phyloP scores from a whole-genome alignment of 1,140 invertebrate species.

The Brachionus angularis region DNA sequence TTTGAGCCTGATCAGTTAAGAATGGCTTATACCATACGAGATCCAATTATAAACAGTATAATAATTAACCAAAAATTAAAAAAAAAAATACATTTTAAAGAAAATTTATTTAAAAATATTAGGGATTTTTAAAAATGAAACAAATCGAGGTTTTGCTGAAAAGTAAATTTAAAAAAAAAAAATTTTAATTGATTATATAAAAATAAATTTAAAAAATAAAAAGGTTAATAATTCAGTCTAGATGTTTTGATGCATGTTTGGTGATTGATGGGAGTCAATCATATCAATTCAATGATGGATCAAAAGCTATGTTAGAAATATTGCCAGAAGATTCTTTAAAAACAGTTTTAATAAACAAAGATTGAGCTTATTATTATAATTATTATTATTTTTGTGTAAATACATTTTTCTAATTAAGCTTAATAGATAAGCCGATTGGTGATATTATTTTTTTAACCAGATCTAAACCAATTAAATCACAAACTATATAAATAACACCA shows the following conservation, averaged over 20 bases:
- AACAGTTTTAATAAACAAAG: slow-evolving; percentile 64
- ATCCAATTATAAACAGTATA: slow-evolving; percentile 67
- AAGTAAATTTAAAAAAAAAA: slow-evolving; percentile 50
- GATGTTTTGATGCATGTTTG: slow-evolving; percentile 86
- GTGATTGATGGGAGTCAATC: slow-evolving; percentile 94
- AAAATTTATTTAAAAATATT: slow-evolving; percentile 46
- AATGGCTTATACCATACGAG: slow-evolving; percentile 83
- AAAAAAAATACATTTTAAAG: slow-evolving; percentile 21
- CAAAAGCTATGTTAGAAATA: slow-evolving; percentile 75
- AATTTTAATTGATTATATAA: background rate
- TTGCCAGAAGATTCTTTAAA: slow-evolving; percentile 77
- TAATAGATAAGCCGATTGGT: background rate
- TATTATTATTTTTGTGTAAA: slow-evolving; percentile 5
- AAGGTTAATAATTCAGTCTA: slow-evolving; percentile 73
- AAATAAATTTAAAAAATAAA: slow-evolving; percentile 18
- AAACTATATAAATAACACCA: background rate
- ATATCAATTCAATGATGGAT: slow-evolving; percentile 88
- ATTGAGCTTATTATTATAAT: slow-evolving; percentile 13
- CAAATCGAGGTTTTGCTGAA: slow-evolving; percentile 60
- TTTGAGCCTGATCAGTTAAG: slow-evolving; percentile 70
- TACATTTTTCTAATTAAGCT: background rate
- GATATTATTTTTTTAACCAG: background rate
- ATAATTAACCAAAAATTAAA: background rate
- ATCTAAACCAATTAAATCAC: slow-evolving; percentile 19
- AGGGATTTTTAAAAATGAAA: slow-evolving; percentile 54